These are phyloP conservation scores for Tenualosa ilisha DNA, from an alignment of 2,797 vertebrate species.

Conservation along the genomic window DNA sequence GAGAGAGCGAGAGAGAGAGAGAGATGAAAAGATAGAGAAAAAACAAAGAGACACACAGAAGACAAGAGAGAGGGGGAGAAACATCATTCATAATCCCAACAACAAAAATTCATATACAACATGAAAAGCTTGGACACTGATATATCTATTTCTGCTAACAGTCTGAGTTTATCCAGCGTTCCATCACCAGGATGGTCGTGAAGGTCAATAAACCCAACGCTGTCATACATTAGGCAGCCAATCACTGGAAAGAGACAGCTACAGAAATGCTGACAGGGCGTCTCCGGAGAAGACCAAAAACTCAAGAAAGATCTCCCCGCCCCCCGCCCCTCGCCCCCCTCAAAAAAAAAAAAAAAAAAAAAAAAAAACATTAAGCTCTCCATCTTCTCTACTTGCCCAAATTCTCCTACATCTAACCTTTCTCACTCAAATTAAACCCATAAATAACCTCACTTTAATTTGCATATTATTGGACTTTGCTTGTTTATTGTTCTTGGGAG, in stretches of 20 bases:
- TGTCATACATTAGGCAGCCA: neutral
- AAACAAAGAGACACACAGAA: neutral
- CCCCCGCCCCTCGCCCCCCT: too few species aligned
- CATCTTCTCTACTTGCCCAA: neutral
- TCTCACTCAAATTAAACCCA: constrained; percentile 35
- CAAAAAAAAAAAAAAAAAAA: neutral
- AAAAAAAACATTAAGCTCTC: neutral
- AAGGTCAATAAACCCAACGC: neutral
- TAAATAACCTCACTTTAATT: constrained; percentile 32
- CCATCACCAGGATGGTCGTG: neutral
- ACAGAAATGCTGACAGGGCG: neutral
- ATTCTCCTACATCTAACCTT: constrained; percentile 32
- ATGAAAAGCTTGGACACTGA: neutral
- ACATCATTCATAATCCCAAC: neutral
- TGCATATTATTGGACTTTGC: constrained; percentile 38
- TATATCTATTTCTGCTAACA: neutral
- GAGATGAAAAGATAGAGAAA: neutral
- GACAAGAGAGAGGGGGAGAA: neutral
- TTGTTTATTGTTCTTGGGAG: constrained; percentile 38
- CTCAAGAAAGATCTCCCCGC: too few species aligned
- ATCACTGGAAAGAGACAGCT: neutral
- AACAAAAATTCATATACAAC: neutral
- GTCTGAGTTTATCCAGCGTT: neutral
- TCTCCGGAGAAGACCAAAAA: neutral
- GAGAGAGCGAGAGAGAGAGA: neutral